These are phyloP conservation scores for Nymphalis io DNA, from an alignment of 1,140 invertebrate species.

Conservation along the genomic window DNA sequence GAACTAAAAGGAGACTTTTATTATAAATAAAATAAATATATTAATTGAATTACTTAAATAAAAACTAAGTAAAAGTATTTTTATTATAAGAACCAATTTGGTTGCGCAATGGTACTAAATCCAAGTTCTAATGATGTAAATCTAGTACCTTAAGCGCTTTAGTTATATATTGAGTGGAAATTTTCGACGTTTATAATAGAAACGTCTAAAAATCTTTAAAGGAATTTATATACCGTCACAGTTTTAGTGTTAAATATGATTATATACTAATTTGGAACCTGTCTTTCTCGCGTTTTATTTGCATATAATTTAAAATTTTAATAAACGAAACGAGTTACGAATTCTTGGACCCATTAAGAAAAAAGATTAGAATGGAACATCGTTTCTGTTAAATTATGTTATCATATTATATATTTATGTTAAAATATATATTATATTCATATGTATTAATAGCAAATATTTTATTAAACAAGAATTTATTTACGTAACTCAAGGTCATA, in stretches of 20 bases:
- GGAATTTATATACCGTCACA: not conserved
- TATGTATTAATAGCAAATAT: no score
- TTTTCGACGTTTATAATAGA: no score
- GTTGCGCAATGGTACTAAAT: no score
- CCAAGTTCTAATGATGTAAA: no score
- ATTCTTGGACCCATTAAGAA: not conserved
- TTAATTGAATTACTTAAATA: not conserved
- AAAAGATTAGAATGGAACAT: conserved; percentile 1
- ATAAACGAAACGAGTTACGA: conserved; percentile 1
- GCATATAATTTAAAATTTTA: conserved; percentile 2
- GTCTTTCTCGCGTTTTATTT: conserved; percentile 1
- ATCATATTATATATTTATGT: no score
- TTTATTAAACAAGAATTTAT: no score
- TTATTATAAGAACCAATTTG: no score
- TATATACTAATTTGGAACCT: not conserved
- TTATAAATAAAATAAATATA: not conserved
- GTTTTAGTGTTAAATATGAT: not conserved
- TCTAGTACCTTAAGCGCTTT: no score
- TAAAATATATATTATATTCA: no score
- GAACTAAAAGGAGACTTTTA: conserved; percentile 33
- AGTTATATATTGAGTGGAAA: no score
- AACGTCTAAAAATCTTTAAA: not conserved
- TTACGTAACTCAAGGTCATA: no score
- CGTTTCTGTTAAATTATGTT: not conserved
- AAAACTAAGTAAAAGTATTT: no score